Percentiles rank a stretch among this genome's conserved stretches.
Conservation (phyloP, 2,797 vertebrate genomes). For the Decapterus maruadsi region DNA sequence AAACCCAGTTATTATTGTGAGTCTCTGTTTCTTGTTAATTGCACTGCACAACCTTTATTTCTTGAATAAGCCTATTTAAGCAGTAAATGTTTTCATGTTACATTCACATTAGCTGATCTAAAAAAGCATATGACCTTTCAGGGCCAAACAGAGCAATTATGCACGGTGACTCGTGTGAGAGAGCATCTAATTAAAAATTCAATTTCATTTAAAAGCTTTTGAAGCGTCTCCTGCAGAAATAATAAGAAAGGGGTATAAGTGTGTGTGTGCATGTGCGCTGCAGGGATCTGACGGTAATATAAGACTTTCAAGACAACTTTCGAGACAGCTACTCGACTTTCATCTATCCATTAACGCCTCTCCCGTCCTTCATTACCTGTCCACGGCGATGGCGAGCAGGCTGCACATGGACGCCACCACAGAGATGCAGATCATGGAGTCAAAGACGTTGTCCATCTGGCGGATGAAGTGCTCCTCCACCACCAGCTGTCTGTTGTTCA, state of each 20-base stretch:
- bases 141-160: not conserved
- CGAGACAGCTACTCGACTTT: not conserved
- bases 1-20: not conserved
- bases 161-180: not conserved
- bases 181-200: too few species aligned
- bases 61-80: not conserved
- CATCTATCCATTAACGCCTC: too few species aligned
- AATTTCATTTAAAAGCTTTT: not conserved
- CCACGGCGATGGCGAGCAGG: slow-evolving; percentile 95
- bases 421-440: slow-evolving; percentile 98
- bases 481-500: slow-evolving; percentile 90
- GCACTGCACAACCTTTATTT: not conserved
- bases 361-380: slow-evolving; percentile 81
- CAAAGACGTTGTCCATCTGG: slow-evolving; percentile 96
- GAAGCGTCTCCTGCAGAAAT: not conserved
- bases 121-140: not conserved
- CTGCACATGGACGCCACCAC: slow-evolving; percentile 97
- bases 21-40: not conserved
- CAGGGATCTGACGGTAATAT: not conserved
- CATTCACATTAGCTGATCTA: not conserved
- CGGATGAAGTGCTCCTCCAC: slow-evolving; percentile 91
- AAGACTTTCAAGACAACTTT: not conserved
- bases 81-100: not conserved
- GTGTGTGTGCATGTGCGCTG: not conserved
- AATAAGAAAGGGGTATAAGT: not conserved